Base-by-base conservation (phyloP, 2,888 invertebrate species). In the Scaptomyza tumidula region DNA sequence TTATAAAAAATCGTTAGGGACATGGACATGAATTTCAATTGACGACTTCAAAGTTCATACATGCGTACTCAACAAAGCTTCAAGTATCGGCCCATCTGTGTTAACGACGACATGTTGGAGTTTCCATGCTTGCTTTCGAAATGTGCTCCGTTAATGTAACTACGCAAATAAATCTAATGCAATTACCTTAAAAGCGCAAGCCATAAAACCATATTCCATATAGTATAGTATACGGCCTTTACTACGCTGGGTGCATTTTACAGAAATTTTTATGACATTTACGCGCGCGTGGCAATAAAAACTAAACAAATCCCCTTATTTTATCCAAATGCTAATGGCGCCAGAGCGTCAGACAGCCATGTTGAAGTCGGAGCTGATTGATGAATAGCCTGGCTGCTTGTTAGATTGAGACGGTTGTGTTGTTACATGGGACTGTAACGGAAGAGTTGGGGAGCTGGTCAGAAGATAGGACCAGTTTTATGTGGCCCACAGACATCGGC, bases 241-340 rank as follows among this genome's bases (percentile, higher is more conserved):
- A 53, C 35, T 61, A 45, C 43, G 58, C 44, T 62, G 54, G 46
- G 16, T 55, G 56, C 59, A 71, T 52, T 77, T 80, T 83, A 76
- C 77, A 81, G 60, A 72, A 65, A 67, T 78, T 81, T 86, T 87
- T 86, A 87, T 82, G 87, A 77, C 83, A 80, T 83, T 81, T 76
- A 71, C 75, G 73, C 72, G 67, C 74, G 71, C 71, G 65, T 58
- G n/a, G 73, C 69, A 76, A 87, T 85, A 81, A 85, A 81, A 87
- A 72, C 73, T 78, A 83, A 80, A 76, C 76, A 79, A 80, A 80
- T 82, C 61, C 58, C 62, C 71, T 19, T 64, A 65, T 78, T 66
- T 67, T 60, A 78, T 80, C 52, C 50, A 41, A 80, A 78, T 82
- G 82, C 82, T 81, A 81, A 81, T 80, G 81, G 80, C 78, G 73